Percentiles rank a stretch among this genome's conserved stretches.
phyloP scores from a whole-genome alignment of 2,888 invertebrate genomes.

The Tribolium freemani region DNA sequence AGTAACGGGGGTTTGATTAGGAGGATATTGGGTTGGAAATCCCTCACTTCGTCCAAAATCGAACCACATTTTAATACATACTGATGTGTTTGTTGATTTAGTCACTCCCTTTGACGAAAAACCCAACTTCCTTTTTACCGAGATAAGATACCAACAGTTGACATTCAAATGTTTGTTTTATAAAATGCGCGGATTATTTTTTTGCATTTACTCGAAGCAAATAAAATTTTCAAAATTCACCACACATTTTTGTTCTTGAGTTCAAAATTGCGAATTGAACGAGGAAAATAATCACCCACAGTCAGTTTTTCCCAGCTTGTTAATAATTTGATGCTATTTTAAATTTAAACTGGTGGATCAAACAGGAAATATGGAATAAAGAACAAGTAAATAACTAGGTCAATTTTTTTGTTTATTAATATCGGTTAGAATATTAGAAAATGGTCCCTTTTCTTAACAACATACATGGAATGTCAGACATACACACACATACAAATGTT shows the following conservation, averaged over 20 bases:
- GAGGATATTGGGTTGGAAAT: constrained; percentile 66
- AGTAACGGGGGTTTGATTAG: constrained; percentile 65
- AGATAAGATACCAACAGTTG: constrained; percentile 25
- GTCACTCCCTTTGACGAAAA: constrained; percentile 3
- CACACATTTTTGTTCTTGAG: too few species aligned
- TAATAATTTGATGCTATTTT: too few species aligned
- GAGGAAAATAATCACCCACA: too few species aligned
- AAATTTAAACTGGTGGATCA: too few species aligned
- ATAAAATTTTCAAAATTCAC: too few species aligned
- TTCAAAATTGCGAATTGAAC: too few species aligned
- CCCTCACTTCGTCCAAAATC: constrained; percentile 63
- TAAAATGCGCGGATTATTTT: too few species aligned
- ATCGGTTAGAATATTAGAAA: constrained; percentile 20
- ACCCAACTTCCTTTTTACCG: constrained; percentile 21
- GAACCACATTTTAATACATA: constrained; percentile 56
- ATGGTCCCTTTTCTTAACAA: constrained; percentile 27
- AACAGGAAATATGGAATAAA: too few species aligned
- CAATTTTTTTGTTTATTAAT: constrained; percentile 7
- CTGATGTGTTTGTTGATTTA: not conserved
- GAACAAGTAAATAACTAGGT: not conserved
- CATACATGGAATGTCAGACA: constrained; percentile 21
- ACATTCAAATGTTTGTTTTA: not conserved
- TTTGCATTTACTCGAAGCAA: too few species aligned
- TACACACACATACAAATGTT: not conserved
- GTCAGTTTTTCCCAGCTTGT: too few species aligned